phyloP scores from a whole-genome alignment of 35 echinoderm and acorn worm genomes.

The Lytechinus variegatus region DNA sequence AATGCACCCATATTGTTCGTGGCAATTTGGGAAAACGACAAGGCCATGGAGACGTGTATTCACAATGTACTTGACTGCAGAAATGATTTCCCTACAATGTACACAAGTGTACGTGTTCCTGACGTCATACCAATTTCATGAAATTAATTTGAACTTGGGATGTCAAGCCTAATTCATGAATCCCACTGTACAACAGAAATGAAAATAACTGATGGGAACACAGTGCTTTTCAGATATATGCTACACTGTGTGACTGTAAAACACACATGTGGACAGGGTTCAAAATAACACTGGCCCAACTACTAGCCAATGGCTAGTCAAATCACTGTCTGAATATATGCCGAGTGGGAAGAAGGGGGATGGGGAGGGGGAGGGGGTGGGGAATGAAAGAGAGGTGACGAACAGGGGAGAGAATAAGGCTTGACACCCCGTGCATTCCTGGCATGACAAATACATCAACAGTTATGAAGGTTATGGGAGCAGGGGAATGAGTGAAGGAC shows the following conservation, averaged over 20 bases:
- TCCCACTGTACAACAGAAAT: neutral
- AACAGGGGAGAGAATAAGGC: neutral
- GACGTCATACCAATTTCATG: neutral
- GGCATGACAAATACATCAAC: conserved; percentile 41
- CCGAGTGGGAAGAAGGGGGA: too few relatives aligned
- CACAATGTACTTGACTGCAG: too few relatives aligned
- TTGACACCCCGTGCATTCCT: neutral
- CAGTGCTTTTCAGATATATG: too few relatives aligned
- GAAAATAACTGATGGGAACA: neutral
- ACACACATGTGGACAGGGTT: neutral
- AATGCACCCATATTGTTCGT: neutral
- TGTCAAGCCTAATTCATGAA: neutral
- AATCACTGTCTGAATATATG: too few relatives aligned
- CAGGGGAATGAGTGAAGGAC: conserved; percentile 5
- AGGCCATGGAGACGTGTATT: neutral
- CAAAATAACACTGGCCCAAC: neutral
- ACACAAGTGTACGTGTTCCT: neutral
- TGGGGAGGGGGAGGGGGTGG: too few relatives aligned
- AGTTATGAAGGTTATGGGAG: conserved; percentile 24
- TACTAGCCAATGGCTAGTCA: neutral
- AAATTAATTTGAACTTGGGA: conserved; percentile 5
- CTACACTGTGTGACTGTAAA: neutral
- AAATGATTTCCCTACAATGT: neutral
- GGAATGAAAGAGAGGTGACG: neutral
- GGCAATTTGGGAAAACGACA: neutral